A percentile compares a stretch with the other conserved stretches of the same genome.
Evolutionary conservation across 1,140 invertebrate genomes (phyloP).

Genomic region (Sarcophaga peregrina): DNA sequence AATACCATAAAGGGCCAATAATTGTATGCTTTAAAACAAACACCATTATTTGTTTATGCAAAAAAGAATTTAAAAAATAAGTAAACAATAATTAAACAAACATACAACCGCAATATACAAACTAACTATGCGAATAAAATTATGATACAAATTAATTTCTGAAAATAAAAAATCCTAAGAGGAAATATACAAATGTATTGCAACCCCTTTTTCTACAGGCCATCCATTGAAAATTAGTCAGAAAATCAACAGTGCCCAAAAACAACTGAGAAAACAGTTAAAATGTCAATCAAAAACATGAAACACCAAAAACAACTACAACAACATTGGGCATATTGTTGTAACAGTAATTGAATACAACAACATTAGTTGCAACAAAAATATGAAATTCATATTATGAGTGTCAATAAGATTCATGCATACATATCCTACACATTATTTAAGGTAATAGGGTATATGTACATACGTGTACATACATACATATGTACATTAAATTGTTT

Average conservation of each 20-base stretch:
- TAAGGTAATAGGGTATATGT: no score
- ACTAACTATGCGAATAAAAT: conserved; percentile 5
- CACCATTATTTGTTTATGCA: conserved; percentile 6
- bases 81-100: neutral
- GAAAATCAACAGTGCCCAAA: neutral
- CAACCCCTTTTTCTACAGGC: conserved; percentile 2
- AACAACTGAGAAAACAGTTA: conserved; percentile 8
- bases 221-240: neutral
- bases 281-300: neutral
- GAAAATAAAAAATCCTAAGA: neutral
- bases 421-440: no score
- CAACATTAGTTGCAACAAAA: neutral
- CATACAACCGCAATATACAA: neutral
- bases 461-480: no score
- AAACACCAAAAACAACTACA: no score
- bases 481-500: no score
- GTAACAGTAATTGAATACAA: no score
- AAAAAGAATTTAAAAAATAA: neutral
- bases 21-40: neutral
- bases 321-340: no score
- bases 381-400: neutral
- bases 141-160: neutral
- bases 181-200: no score
- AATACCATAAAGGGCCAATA: neutral
- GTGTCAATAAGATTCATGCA: neutral